These are phyloP conservation scores for Hemichromis elongatus DNA, from an alignment of 2,113 vertebrate species.

Conservation along the genomic window DNA sequence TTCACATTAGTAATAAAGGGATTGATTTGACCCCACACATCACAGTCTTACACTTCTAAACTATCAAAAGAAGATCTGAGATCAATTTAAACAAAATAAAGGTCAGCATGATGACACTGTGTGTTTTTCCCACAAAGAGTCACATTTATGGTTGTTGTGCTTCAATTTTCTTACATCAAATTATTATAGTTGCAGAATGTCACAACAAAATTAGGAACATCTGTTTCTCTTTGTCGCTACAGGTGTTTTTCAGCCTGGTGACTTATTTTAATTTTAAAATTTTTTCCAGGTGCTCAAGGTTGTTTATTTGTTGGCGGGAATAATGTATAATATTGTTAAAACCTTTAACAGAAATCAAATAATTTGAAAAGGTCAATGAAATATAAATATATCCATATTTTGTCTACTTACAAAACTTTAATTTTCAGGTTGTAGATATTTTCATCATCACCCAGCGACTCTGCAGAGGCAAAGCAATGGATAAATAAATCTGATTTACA, in stretches of 20 bases:
- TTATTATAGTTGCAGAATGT: not conserved
- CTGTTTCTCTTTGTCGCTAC: not conserved
- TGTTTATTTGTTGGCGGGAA: not conserved
- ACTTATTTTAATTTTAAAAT: not conserved
- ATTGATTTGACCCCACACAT: not conserved
- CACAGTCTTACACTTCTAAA: not conserved
- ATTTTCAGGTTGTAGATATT: constrained; percentile 46
- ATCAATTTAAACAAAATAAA: not conserved
- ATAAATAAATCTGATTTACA: not conserved
- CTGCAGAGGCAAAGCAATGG: not conserved
- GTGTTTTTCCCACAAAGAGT: not conserved
- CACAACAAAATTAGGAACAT: too few relatives aligned
- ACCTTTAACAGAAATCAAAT: not conserved
- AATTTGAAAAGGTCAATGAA: not conserved
- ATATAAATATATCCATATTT: not conserved
- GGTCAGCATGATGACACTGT: not conserved
- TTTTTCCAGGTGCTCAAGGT: not conserved
- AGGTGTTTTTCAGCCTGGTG: not conserved
- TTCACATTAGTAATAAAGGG: not conserved
- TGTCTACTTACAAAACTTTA: constrained; percentile 47
- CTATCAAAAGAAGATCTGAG: not conserved
- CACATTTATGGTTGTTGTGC: too few relatives aligned
- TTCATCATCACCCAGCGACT: not conserved
- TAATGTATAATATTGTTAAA: not conserved
- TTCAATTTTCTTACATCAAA: not conserved